Conservation (phyloP, 2,113 vertebrate species). For the Nibea albiflora region DNA sequence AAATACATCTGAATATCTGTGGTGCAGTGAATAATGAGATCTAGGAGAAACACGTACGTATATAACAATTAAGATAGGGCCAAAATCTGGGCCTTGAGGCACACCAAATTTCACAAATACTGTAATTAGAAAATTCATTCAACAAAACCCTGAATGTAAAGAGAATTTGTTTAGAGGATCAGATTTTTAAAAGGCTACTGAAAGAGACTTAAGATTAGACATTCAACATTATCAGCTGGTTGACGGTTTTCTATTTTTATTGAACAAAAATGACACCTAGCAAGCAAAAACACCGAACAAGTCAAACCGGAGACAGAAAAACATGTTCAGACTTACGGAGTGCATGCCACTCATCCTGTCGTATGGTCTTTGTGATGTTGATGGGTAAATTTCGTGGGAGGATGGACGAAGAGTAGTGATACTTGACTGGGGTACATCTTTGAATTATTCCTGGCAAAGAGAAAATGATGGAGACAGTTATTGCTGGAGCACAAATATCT, state of each 20-base stretch:
- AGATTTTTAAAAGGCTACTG: not conserved
- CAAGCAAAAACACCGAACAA: not conserved
- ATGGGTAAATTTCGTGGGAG: slow-evolving; percentile 90
- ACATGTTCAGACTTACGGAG: slow-evolving; percentile 87
- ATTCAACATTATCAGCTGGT: too few relatives aligned
- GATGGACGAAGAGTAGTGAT: slow-evolving; percentile 93
- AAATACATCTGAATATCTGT: not conserved
- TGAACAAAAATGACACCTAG: too few relatives aligned
- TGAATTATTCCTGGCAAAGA: slow-evolving; percentile 80
- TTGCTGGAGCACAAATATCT: slow-evolving; percentile 5
- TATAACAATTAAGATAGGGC: not conserved
- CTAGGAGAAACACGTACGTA: not conserved
- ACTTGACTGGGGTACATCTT: slow-evolving; percentile 89
- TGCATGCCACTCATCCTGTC: slow-evolving; percentile 94
- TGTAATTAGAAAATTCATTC: not conserved
- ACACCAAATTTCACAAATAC: not conserved
- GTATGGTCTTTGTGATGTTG: slow-evolving; percentile 94
- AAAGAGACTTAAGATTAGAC: not conserved
- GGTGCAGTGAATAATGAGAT: not conserved
- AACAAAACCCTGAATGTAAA: not conserved
- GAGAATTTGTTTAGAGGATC: not conserved
- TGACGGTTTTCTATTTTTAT: not conserved
- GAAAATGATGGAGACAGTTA: slow-evolving; percentile 28
- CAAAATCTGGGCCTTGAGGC: not conserved
- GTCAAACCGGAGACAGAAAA: not conserved